Evolutionary conservation across 2,888 invertebrate genomes (phyloP).

Genomic region (Eilema depressum): DNA sequence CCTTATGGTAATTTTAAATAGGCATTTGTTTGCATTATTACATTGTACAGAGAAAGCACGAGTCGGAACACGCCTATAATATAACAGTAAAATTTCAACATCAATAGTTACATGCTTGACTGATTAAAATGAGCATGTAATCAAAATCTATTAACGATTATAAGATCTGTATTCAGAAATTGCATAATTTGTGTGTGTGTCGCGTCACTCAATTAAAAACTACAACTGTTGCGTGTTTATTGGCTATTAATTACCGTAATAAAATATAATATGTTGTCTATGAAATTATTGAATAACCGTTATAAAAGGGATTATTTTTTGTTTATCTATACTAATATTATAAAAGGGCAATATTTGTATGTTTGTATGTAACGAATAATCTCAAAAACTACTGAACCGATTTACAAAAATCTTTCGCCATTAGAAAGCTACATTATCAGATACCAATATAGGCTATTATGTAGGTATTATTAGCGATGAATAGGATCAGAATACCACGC

Average conservation of each 20-base stretch:
- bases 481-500: too few relatives aligned
- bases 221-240: slow-evolving; percentile 11
- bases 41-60: slow-evolving; percentile 33
- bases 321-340: too few relatives aligned
- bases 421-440: too few relatives aligned
- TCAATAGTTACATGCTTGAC: slow-evolving; percentile 25
- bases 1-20: not conserved
- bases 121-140: slow-evolving; percentile 38
- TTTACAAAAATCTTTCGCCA: too few relatives aligned
- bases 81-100: slow-evolving; percentile 26
- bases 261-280: not conserved
- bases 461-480: too few relatives aligned
- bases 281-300: slow-evolving; percentile 4
- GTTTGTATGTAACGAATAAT: too few relatives aligned
- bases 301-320: not conserved
- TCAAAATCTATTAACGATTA: slow-evolving; percentile 43
- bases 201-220: slow-evolving; percentile 14
- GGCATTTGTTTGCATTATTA: slow-evolving; percentile 25
- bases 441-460: too few relatives aligned
- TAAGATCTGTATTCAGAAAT: slow-evolving; percentile 48
- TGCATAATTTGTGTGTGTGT: slow-evolving; percentile 31
- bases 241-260: slow-evolving; percentile 8
- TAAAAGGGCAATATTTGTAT: too few relatives aligned
- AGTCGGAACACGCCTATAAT: slow-evolving; percentile 32
- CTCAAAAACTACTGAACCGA: too few relatives aligned